Conservation (phyloP, 2,113 vertebrate genomes). For the Sisor rabdophorus region DNA sequence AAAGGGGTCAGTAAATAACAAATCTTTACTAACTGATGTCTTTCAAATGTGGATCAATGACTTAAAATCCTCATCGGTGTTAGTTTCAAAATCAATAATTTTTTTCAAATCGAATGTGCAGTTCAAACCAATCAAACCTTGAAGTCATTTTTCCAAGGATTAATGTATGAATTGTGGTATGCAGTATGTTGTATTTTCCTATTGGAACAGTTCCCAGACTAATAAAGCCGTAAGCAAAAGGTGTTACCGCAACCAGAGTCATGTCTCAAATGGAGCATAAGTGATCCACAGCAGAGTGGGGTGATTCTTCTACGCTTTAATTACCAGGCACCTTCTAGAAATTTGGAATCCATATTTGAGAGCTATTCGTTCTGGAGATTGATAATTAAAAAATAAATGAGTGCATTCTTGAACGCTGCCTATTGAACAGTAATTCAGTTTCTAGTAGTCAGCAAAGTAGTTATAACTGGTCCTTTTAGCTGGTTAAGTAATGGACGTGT, state of each 20-base stretch:
- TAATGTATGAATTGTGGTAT: constrained; percentile 3
- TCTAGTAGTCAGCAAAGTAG: too few relatives aligned
- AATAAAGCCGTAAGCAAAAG: neutral
- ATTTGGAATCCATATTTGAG: neutral
- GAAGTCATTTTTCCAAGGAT: neutral
- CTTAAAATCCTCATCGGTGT: neutral
- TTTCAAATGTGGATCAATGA: neutral
- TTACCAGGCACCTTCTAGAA: neutral
- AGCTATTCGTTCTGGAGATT: too few relatives aligned
- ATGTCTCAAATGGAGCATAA: neutral
- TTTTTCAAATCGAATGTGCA: neutral
- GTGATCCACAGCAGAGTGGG: neutral
- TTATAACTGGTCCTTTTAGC: too few relatives aligned
- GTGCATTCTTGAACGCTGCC: too few relatives aligned
- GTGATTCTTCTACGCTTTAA: neutral
- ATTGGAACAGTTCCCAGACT: constrained; percentile 3
- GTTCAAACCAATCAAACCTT: neutral
- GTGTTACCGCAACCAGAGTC: neutral
- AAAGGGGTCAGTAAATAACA: too few relatives aligned
- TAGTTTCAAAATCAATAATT: too few relatives aligned
- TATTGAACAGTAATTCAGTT: too few relatives aligned
- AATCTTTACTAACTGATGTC: neutral
- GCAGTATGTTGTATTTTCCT: neutral
- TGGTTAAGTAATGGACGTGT: too few relatives aligned
- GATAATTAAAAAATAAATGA: too few relatives aligned